A percentile compares a stretch with the other conserved stretches of the same genome.
phyloP scores from a whole-genome alignment of 2,113 vertebrate genomes.

The Micromys minutus region DNA sequence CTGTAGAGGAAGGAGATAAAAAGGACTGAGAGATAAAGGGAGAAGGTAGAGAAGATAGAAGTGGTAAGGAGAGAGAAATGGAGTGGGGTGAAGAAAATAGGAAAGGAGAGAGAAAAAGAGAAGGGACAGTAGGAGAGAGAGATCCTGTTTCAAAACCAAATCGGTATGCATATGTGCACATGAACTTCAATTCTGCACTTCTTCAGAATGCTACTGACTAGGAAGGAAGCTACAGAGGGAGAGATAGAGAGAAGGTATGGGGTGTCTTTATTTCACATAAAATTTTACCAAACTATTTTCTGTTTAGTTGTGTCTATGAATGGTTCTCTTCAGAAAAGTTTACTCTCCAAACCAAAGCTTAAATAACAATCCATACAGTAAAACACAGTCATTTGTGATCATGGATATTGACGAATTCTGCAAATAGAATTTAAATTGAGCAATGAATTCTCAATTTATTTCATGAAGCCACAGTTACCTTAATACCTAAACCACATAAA shows the following conservation, averaged over 20 bases:
- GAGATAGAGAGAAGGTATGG: background rate
- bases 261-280: background rate
- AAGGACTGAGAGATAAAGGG: too few relatives aligned
- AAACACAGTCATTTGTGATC: background rate
- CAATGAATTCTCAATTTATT: background rate
- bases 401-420: background rate
- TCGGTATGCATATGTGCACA: too few relatives aligned
- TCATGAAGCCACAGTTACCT: background rate
- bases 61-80: background rate
- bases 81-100: background rate
- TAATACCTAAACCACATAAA: background rate
- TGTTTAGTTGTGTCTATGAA: background rate
- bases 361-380: background rate
- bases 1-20: fast-evolving
- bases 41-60: background rate
- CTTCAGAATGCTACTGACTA: background rate
- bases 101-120: background rate
- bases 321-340: background rate
- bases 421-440: background rate
- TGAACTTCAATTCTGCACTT: background rate
- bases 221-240: fast-evolving
- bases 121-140: too few relatives aligned
- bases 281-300: background rate
- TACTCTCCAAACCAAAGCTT: background rate
- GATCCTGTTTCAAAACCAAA: background rate